Percentiles rank a stretch among this genome's conserved stretches.
Conservation (phyloP, 2,888 invertebrate genomes). For the Hirtodrosophila trivittata region DNA sequence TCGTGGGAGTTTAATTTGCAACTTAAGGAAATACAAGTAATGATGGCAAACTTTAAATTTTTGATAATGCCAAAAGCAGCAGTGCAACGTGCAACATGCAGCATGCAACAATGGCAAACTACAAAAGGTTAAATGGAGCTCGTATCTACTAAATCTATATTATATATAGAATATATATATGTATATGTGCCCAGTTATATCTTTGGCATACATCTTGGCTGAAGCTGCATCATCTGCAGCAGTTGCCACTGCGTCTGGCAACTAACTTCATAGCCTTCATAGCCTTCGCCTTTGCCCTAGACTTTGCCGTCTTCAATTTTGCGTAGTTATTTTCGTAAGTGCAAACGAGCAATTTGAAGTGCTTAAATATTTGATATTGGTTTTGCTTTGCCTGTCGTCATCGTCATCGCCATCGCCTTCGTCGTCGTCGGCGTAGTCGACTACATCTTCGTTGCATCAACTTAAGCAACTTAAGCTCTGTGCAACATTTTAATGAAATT, state of each 20-base stretch:
- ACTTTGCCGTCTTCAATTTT: slow-evolving; percentile 55
- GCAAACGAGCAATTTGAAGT: slow-evolving; percentile 79
- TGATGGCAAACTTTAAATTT: slow-evolving; percentile 70
- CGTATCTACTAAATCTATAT: slow-evolving; percentile 10
- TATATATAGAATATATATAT: neutral
- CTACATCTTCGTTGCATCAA: slow-evolving; percentile 8
- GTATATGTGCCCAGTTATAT: slow-evolving; percentile 21
- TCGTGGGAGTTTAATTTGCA: slow-evolving; percentile 70
- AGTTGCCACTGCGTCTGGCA: slow-evolving; percentile 29
- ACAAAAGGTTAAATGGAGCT: slow-evolving; percentile 26
- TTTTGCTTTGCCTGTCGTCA: slow-evolving; percentile 52
- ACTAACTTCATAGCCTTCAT: slow-evolving; percentile 27
- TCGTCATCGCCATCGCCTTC: slow-evolving; percentile 1
- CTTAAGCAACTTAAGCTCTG: slow-evolving; percentile 34
- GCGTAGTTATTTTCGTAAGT: slow-evolving; percentile 76
- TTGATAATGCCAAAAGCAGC: slow-evolving; percentile 69
- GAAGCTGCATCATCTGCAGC: slow-evolving; percentile 15
- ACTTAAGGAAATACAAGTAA: slow-evolving; percentile 62
- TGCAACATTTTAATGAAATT: slow-evolving; percentile 72
- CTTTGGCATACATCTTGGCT: slow-evolving; percentile 39
- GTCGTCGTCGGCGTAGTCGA: slow-evolving; percentile 6
- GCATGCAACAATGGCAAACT: slow-evolving; percentile 25
- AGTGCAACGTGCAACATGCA: neutral
- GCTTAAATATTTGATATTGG: slow-evolving; percentile 78
- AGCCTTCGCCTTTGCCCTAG: slow-evolving; percentile 12